A percentile compares a stretch with the other conserved stretches of the same genome.
phyloP scores from a whole-genome alignment of 1,140 invertebrate genomes.

The Neotoxoptera formosana region DNA sequence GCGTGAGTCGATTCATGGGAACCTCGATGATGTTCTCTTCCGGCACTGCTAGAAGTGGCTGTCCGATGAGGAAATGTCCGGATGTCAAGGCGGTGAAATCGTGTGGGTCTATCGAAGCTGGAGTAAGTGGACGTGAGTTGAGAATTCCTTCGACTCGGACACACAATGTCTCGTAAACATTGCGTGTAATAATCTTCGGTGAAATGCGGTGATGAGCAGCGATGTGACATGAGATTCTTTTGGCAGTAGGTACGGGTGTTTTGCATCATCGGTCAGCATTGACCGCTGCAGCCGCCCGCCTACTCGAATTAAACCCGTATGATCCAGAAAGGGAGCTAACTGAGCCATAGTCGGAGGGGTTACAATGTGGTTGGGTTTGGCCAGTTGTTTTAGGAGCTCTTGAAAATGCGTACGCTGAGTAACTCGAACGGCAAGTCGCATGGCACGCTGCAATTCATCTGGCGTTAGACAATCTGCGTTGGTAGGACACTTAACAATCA shows the following conservation, averaged over 20 bases:
- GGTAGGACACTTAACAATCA: background rate
- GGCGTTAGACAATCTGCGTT: background rate
- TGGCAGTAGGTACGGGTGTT: conserved; percentile 65
- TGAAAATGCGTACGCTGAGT: background rate
- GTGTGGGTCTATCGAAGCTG: conserved; percentile 43
- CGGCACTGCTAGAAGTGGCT: conserved; percentile 57
- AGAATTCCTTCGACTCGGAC: conserved; percentile 62
- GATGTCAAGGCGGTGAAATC: conserved; percentile 62
- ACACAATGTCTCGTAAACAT: background rate
- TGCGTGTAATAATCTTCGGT: background rate
- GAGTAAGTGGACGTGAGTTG: conserved; percentile 63
- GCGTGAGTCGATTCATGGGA: background rate
- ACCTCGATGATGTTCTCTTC: background rate
- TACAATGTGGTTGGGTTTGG: background rate
- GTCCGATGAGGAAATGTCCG: conserved; percentile 62
- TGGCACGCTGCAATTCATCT: background rate
- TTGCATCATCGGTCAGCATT: conserved; percentile 61
- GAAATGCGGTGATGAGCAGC: conserved; percentile 59
- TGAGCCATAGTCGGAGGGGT: conserved; percentile 4
- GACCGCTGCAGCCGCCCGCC: conserved; percentile 63
- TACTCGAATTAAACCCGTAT: conserved; percentile 62
- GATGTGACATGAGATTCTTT: conserved; percentile 59
- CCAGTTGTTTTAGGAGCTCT: background rate
- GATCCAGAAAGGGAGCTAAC: background rate
- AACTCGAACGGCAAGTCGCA: background rate